phyloP scores from a whole-genome alignment of 64 coral and sea anemone species.

The Acropora yongei region DNA sequence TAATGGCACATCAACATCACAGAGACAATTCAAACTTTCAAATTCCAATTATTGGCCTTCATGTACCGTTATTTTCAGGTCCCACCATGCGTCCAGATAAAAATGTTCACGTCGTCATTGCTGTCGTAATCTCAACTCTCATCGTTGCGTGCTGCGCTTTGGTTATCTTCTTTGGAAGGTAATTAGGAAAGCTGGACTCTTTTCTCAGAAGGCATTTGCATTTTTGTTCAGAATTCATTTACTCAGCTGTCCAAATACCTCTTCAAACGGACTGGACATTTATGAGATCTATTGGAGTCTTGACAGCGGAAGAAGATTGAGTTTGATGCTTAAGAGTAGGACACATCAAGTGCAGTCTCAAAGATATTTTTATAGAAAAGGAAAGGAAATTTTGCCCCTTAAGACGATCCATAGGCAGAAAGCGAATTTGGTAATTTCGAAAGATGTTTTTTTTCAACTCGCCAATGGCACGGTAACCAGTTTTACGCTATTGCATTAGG shows the following conservation, averaged over 20 bases:
- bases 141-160: constrained; percentile 1
- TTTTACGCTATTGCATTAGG: too few species aligned
- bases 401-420: too few species aligned
- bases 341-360: too few species aligned
- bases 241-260: neutral
- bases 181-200: neutral
- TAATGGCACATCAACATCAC: too few species aligned
- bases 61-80: neutral
- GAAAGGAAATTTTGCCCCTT: too few species aligned
- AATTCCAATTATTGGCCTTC: neutral
- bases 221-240: neutral
- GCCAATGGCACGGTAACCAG: too few species aligned
- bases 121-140: constrained; percentile 7
- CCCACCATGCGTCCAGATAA: neutral
- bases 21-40: neutral
- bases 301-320: neutral
- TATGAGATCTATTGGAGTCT: neutral
- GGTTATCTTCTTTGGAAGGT: constrained; percentile 13
- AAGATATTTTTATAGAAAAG: too few species aligned
- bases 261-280: neutral
- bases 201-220: neutral
- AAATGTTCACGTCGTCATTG: neutral
- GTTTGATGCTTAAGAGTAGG: too few species aligned
- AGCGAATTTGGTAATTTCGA: too few species aligned
- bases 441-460: too few species aligned